Evolutionary conservation across 2,888 invertebrate genomes (phyloP).

Genomic region (Drosophila formosana): DNA sequence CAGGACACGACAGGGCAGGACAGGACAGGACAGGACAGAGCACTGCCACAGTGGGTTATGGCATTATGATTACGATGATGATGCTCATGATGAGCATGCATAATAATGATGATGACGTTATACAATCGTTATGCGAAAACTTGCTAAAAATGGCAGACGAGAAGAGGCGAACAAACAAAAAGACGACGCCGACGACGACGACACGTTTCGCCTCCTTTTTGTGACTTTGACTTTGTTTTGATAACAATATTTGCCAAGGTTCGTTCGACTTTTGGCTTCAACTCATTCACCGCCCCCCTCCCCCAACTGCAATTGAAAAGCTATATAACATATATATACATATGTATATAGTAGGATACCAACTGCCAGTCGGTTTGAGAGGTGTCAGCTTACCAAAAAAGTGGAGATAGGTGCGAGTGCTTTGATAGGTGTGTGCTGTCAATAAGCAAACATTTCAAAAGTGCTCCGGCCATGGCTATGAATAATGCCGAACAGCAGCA

Average conservation of each 20-base stretch:
- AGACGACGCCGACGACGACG: conserved; percentile 38
- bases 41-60: conserved; percentile 27
- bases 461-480: conserved; percentile 28
- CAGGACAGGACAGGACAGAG: conserved; percentile 12
- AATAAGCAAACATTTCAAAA: conserved; percentile 36
- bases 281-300: neutral
- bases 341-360: neutral
- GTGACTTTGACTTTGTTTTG: conserved; percentile 32
- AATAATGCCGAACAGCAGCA: conserved; percentile 6
- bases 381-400: conserved; percentile 3
- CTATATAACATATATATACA: neutral
- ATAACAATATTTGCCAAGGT: conserved; percentile 43
- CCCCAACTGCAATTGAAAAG: neutral
- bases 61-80: conserved; percentile 29
- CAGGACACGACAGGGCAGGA: conserved; percentile 13
- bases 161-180: neutral
- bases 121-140: conserved; percentile 32
- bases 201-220: conserved; percentile 25
- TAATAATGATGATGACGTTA: conserved; percentile 24
- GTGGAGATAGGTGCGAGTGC: neutral
- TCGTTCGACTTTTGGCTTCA: conserved; percentile 21
- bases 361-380: neutral
- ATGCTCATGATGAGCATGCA: conserved; percentile 19
- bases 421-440: conserved; percentile 1
- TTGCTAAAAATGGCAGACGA: conserved; percentile 19